phyloP scores from a whole-genome alignment of 2,888 invertebrate genomes.

The Watsonalla binaria region DNA sequence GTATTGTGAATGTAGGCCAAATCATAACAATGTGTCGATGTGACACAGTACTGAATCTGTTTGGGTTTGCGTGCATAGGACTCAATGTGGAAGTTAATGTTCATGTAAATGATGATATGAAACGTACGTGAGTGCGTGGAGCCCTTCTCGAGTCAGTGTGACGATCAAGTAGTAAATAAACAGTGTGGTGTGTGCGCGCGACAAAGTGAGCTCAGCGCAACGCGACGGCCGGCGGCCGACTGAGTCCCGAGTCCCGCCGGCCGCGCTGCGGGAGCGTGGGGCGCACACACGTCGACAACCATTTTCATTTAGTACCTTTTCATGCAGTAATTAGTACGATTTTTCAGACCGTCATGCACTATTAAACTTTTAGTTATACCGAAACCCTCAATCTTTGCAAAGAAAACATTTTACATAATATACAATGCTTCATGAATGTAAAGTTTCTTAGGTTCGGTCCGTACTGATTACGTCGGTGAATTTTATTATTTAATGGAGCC shows the following conservation, averaged over 20 bases:
- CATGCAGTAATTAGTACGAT: slow-evolving; percentile 10
- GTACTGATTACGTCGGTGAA: no score
- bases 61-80: slow-evolving; percentile 13
- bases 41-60: slow-evolving; percentile 15
- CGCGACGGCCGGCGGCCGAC: slow-evolving; percentile 64
- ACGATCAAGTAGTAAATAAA: slow-evolving; percentile 58
- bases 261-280: slow-evolving; percentile 19
- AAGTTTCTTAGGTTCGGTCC: no score
- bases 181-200: slow-evolving; percentile 42
- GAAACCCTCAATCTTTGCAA: no score
- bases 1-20: slow-evolving; percentile 36
- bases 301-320: slow-evolving; percentile 35
- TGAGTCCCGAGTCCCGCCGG: slow-evolving; percentile 24
- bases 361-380: no score
- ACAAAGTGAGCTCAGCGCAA: slow-evolving; percentile 39
- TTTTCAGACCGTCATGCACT: neutral
- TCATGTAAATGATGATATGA: slow-evolving; percentile 9
- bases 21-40: slow-evolving; percentile 36
- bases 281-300: slow-evolving; percentile 33
- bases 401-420: no score
- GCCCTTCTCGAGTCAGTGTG: slow-evolving; percentile 52
- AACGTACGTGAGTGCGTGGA: slow-evolving; percentile 59
- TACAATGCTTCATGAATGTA: no score
- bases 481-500: no score
- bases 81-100: slow-evolving; percentile 19